Base-by-base conservation (phyloP, 2,888 invertebrate species). In the Heliconius sara region DNA sequence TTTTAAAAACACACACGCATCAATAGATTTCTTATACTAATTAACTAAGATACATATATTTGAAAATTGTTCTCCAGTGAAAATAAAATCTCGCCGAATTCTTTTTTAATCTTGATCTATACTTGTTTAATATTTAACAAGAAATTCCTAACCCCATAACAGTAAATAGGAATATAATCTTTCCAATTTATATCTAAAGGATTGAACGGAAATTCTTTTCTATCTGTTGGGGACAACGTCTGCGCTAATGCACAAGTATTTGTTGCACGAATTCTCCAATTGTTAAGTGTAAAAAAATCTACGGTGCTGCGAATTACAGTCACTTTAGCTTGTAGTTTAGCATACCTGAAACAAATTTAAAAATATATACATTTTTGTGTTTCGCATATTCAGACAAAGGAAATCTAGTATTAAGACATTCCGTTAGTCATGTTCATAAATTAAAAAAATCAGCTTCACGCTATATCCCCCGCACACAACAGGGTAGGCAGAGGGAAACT, bases 271-370 rank as follows among this genome's bases (percentile, higher is more conserved):
- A 85, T 84, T 3, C 66, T 34, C 85, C 84, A 85, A 3, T 80
- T 81, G 10, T 80, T 81, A 2, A 80, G 80, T 4, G 83, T 82
- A 63, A 85, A 85, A 57, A 80, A 84, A 13, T 83, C 83, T 16
- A 85, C 65, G 10, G 76, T 80, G 7, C 83, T 73, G 5, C 83
- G 81, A 1, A 84, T 76, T 12, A 75, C 71, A 7, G 63, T n/a
- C 6, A 86, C 79, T 75, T 79, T 86, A 2, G 73, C 80, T 60
- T 87, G 87, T 22, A 86, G 79, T 82, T 88, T 87, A 52, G 85
- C 81, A 82, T 85, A 87, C 74, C 90, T 90, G 86, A 63, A 82
- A 86, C 79, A 39, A 66, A 76, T 5, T n/a, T n/a, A 60, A 60
- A 52, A 13, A 27, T 12, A 67, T 43, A 34, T n/a, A 30, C 10